These are phyloP conservation scores for Pyralis farinalis DNA, from an alignment of 2,888 invertebrate genomes.

Conservation along the genomic window DNA sequence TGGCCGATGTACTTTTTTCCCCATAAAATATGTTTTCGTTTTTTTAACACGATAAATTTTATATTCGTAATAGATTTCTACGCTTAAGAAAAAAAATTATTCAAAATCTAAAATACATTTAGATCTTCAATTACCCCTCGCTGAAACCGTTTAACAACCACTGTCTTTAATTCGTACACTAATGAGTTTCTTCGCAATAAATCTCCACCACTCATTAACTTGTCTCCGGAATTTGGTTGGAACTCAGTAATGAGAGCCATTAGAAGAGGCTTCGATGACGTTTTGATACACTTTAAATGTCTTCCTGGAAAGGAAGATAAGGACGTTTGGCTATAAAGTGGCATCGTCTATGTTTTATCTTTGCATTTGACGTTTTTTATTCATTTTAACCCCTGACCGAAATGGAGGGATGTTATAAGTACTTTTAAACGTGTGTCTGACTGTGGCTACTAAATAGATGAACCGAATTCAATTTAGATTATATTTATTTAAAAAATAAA, in stretches of 20 bases:
- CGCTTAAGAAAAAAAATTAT: too few relatives aligned
- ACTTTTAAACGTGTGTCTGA: too few relatives aligned
- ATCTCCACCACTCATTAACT: conserved; percentile 19
- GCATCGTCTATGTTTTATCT: conserved; percentile 3
- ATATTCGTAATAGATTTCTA: too few relatives aligned
- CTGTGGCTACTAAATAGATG: too few relatives aligned
- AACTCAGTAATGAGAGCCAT: conserved; percentile 19
- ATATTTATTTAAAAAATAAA: too few relatives aligned
- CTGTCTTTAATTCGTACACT: conserved; percentile 8
- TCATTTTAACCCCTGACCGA: too few relatives aligned
- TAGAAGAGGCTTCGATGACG: conserved; percentile 15
- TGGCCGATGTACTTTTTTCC: too few relatives aligned
- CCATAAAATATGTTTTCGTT: too few relatives aligned
- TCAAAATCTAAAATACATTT: background rate
- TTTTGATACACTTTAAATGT: conserved; percentile 20
- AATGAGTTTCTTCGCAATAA: conserved; percentile 17
- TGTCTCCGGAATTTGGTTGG: conserved; percentile 16
- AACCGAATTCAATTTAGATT: too few relatives aligned
- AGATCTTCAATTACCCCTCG: background rate
- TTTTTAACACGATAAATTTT: too few relatives aligned
- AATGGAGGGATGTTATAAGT: too few relatives aligned
- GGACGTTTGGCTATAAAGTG: conserved; percentile 10
- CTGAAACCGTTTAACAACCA: background rate
- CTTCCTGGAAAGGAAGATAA: conserved; percentile 12
- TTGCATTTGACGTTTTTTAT: background rate